Percentiles rank a stretch among this genome's conserved stretches.
Conservation (phyloP, 2,888 invertebrate genomes). For the Alviniconcha strummeri region DNA sequence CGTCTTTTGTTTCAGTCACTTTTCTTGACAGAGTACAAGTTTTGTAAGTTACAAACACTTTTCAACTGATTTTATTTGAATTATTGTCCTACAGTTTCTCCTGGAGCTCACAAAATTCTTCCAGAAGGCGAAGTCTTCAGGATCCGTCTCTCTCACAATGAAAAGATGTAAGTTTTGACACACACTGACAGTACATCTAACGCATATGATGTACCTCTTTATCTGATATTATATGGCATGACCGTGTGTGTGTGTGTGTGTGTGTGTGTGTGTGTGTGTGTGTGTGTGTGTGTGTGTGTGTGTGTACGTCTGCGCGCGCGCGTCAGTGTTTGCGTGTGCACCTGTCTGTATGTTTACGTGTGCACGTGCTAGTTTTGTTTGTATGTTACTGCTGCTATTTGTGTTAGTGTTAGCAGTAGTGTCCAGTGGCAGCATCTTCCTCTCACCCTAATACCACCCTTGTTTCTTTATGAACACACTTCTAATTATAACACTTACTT, state of each 20-base stretch:
- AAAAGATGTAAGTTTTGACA: constrained; percentile 81
- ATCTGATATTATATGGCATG: not conserved
- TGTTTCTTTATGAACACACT: no score
- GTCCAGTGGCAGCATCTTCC: no score
- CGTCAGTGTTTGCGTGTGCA: not conserved
- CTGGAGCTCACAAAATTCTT: constrained; percentile 89
- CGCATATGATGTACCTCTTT: not conserved
- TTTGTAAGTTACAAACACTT: not conserved
- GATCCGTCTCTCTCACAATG: constrained; percentile 91
- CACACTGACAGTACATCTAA: no score
- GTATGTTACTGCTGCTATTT: no score
- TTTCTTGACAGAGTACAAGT: not conserved
- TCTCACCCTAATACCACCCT: no score
- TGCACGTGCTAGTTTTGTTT: no score
- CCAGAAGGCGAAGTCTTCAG: constrained; percentile 84
- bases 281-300: no score
- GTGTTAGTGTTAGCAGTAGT: no score
- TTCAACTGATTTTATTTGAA: not conserved
- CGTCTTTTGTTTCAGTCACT: not conserved
- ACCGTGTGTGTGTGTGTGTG: not conserved
- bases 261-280: no score
- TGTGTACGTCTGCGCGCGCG: not conserved
- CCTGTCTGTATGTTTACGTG: no score
- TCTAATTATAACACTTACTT: no score
- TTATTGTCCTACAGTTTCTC: constrained; percentile 81